A percentile compares a stretch with the other conserved stretches of the same genome.
These are phyloP conservation scores for Mus musculus DNA, from an alignment of 2,113 vertebrate species.

Conservation along the genomic window DNA sequence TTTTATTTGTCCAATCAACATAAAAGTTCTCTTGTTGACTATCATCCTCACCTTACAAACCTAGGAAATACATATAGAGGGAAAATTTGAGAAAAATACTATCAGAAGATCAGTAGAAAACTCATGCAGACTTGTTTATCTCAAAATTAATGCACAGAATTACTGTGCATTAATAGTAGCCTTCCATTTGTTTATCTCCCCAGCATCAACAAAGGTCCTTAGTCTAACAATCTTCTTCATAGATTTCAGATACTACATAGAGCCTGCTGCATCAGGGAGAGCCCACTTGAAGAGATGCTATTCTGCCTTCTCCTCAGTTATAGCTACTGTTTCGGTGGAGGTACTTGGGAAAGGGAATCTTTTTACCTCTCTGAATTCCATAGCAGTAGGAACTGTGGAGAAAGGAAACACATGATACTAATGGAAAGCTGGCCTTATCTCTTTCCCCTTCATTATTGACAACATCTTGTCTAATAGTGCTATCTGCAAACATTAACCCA, in stretches of 20 bases:
- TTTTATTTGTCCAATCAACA: constrained; percentile 38
- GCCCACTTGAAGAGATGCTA: constrained; percentile 31
- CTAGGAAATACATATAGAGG: neutral
- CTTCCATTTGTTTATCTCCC: neutral
- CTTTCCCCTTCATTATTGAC: neutral
- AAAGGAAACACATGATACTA: constrained; percentile 63
- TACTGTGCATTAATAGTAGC: neutral
- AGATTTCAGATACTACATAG: constrained; percentile 30
- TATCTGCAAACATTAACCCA: neutral
- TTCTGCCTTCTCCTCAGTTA: constrained; percentile 45
- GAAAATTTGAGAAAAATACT: neutral
- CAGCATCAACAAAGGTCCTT: constrained; percentile 18
- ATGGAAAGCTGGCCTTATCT: neutral
- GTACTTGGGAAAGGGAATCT: constrained; percentile 30
- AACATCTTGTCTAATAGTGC: neutral
- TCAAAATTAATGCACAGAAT: neutral
- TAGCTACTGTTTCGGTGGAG: constrained; percentile 15
- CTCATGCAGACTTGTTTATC: neutral
- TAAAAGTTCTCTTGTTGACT: neutral
- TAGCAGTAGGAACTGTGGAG: constrained; percentile 61
- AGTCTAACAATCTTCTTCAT: neutral
- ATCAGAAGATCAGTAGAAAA: neutral
- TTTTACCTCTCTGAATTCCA: constrained; percentile 57
- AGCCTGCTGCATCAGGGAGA: neutral
- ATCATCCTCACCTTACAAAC: neutral